Evolutionary conservation across 2,113 vertebrate genomes (phyloP), one percentile per base, ranked within the genome.

Genomic region (Pyxicephalus adspersus): DNA sequence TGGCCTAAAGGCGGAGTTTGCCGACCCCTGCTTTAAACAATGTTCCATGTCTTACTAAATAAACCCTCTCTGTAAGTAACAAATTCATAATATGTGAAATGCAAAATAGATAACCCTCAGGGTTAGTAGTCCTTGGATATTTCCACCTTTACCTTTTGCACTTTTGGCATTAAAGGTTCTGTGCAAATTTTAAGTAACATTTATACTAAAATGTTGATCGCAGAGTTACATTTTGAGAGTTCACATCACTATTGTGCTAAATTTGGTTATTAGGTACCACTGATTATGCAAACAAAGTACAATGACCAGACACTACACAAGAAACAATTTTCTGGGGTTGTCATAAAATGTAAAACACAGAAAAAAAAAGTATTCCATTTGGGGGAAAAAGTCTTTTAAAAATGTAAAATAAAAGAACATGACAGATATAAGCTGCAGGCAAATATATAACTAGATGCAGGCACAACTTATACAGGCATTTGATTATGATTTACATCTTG

Each of bases 391-490:
- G 70, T 73, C 54, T 73, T 58, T 29, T 64, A 22, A n/a, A 73
- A 73, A 4, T 20, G 8, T 57, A 52, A 60, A 57, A 73, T 25
- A 78, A 38, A 51, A 13, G 63, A 26, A 57, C 28, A 34, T 64
- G 45, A 31, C 51, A 63, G 55, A 67, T 34, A 31, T 52, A 63
- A 81, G 64, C 45, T 18, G 79, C 68, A 81, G 68, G 68, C 79
- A 81, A 64, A 81, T 17, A 74, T 81, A 73, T 81, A 6, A 25
- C 60, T 64, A 65, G 73, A 81, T 54, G 60, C 79, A 81, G 79
- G 79, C 79, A 81, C 79, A 55, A 78, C 63, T 58, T 74, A 73
- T 81, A 81, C 78, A 81, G 68, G 57, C 68, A 72, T 64, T 63
- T 50, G 20, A 16, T 25, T 64, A 52, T 19, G 45, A 45, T 45